Evolutionary conservation across 2,888 invertebrate genomes (phyloP).

Genomic region (Oscheius sp.): DNA sequence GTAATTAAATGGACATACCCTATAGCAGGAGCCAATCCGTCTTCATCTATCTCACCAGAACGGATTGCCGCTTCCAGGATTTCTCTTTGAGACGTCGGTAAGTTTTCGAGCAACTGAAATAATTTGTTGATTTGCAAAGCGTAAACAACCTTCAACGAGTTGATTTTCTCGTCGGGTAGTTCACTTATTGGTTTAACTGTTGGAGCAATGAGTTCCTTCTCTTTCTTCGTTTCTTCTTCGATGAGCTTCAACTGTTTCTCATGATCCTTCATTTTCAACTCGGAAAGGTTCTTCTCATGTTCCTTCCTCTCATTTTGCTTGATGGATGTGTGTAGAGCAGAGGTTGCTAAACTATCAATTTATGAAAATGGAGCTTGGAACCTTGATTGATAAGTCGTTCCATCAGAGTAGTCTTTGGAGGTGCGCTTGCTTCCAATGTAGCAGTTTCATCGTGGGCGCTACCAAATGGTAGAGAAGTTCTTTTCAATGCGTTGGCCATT

Average conservation of each 20-base stretch:
- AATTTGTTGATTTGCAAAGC: not conserved
- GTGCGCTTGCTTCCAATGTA: constrained; percentile 37
- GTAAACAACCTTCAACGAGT: constrained; percentile 44
- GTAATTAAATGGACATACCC: constrained; percentile 37
- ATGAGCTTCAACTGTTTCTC: constrained; percentile 14
- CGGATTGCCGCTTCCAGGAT: constrained; percentile 64
- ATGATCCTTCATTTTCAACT: constrained; percentile 31
- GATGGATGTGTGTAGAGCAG: constrained; percentile 52
- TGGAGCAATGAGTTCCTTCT: constrained; percentile 9
- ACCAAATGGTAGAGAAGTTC: constrained; percentile 41
- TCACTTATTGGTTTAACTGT: constrained; percentile 33
- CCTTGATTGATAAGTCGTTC: constrained; percentile 50
- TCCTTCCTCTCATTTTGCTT: constrained; percentile 51
- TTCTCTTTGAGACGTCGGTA: constrained; percentile 58
- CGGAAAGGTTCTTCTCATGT: constrained; percentile 37
- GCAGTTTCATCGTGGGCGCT: constrained; percentile 49
- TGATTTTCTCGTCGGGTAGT: constrained; percentile 43
- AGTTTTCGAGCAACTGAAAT: constrained; percentile 45
- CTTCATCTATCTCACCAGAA: constrained; percentile 65
- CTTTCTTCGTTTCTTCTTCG: constrained; percentile 32
- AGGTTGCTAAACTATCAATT: constrained; percentile 41
- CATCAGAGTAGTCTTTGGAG: constrained; percentile 47
- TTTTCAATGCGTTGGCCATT: constrained; percentile 55
- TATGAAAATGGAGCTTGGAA: constrained; percentile 1
- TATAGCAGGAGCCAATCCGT: constrained; percentile 53